Evolutionary conservation across 2,797 vertebrate species (phyloP).

Genomic region (Falco berigora): DNA sequence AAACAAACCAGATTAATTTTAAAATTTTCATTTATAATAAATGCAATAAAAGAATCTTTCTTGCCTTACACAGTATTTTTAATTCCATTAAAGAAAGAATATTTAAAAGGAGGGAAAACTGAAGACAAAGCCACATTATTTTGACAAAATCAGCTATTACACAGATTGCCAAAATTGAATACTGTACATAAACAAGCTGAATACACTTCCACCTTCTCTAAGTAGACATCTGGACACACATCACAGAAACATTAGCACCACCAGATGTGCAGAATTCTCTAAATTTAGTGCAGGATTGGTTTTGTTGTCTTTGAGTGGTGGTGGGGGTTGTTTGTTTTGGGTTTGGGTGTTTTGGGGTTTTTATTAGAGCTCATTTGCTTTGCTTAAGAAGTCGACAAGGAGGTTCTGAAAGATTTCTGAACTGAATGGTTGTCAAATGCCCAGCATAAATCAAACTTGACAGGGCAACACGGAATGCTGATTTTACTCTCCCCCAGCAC

Average conservation of each 20-base stretch:
- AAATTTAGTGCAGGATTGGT: not conserved
- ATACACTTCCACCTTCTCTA: not conserved
- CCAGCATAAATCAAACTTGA: slow-evolving; percentile 49
- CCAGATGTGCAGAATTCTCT: slow-evolving; percentile 31
- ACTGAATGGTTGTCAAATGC: slow-evolving; percentile 26
- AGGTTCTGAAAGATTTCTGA: slow-evolving; percentile 22
- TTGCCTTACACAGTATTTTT: not conserved
- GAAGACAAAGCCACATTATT: not conserved
- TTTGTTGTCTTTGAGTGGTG: not conserved
- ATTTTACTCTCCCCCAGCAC: not conserved
- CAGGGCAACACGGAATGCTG: not conserved
- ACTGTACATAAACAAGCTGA: not conserved
- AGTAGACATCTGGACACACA: slow-evolving; percentile 22
- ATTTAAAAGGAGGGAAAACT: not conserved
- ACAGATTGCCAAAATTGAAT: slow-evolving; percentile 11
- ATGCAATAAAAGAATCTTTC: not conserved
- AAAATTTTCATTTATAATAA: not conserved
- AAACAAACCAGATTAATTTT: not conserved
- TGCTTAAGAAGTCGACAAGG: not conserved
- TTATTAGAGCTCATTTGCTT: not conserved
- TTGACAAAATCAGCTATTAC: not conserved
- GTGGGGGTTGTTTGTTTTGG: too few species aligned
- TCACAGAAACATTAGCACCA: not conserved
- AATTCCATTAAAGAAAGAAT: not conserved
- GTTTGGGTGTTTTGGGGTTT: not conserved